Evolutionary conservation across 2,888 invertebrate species (phyloP).

Genomic region (Actias luna): DNA sequence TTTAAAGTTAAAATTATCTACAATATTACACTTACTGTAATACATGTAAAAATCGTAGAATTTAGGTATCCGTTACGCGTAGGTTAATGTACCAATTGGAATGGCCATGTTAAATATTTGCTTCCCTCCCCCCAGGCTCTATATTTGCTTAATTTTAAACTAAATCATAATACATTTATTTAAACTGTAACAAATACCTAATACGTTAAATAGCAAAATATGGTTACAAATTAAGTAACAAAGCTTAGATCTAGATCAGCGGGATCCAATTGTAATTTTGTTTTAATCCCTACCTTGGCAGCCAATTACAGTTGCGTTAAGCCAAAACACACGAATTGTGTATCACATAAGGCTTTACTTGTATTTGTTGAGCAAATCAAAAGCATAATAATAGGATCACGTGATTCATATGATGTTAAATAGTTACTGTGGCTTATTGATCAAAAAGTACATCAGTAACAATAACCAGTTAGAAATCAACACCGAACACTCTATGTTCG

Average conservation of each 20-base stretch:
- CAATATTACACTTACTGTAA: too few relatives aligned
- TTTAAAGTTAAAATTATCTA: too few relatives aligned
- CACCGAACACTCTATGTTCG: too few relatives aligned
- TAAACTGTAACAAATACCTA: background rate
- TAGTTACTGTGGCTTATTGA: too few relatives aligned
- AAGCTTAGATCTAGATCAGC: constrained; percentile 7
- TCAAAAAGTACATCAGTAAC: too few relatives aligned
- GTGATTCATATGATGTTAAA: background rate
- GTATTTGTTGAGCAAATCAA: background rate
- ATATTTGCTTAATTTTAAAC: too few relatives aligned
- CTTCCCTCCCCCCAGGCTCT: too few relatives aligned
- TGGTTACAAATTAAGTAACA: constrained; percentile 6
- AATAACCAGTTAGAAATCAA: too few relatives aligned
- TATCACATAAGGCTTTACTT: background rate
- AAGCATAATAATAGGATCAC: background rate
- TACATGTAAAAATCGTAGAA: too few relatives aligned
- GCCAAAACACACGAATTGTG: constrained; percentile 12
- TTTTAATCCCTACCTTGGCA: constrained; percentile 11
- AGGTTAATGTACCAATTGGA: too few relatives aligned
- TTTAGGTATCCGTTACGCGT: too few relatives aligned
- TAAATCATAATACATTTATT: background rate
- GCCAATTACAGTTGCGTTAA: constrained; percentile 16
- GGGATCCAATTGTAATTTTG: constrained; percentile 6
- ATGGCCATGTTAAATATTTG: too few relatives aligned
- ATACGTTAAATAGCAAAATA: constrained; percentile 4